A percentile compares a stretch with the other conserved stretches of the same genome.
These are phyloP conservation scores for Margarornis squamiger DNA, from an alignment of 2,797 vertebrate genomes.

Conservation along the genomic window DNA sequence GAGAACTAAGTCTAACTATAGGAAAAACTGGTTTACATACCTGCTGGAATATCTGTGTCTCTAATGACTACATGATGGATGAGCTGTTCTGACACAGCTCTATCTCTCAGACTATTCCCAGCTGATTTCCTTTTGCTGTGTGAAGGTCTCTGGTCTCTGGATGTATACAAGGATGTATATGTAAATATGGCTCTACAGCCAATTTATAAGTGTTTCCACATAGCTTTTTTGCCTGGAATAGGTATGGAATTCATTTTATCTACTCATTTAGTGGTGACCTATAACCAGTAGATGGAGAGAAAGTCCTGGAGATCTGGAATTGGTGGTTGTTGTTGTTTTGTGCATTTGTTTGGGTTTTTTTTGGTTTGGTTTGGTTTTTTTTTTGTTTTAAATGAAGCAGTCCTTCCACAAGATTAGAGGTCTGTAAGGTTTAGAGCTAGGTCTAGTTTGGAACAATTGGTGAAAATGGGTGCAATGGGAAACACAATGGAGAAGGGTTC, in stretches of 20 bases:
- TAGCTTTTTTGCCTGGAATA: neutral
- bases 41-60: neutral
- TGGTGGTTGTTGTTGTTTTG: neutral
- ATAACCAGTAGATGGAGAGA: neutral
- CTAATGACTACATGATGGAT: neutral
- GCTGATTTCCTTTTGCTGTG: neutral
- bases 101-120: neutral
- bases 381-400: neutral
- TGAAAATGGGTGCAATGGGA: neutral
- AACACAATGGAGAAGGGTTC: fast-evolving
- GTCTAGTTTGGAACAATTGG: neutral
- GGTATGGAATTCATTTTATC: neutral
- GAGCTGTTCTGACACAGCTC: neutral
- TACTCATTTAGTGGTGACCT: neutral
- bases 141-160: neutral
- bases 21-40: neutral
- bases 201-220: neutral
- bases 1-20: neutral
- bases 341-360: neutral
- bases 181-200: neutral
- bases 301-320: neutral
- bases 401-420: neutral
- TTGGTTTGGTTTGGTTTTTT: neutral
- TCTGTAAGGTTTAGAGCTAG: neutral
- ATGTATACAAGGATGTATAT: neutral